Conservation (phyloP, 1,140 invertebrate genomes). For the Caenorhabditis brenneri region DNA sequence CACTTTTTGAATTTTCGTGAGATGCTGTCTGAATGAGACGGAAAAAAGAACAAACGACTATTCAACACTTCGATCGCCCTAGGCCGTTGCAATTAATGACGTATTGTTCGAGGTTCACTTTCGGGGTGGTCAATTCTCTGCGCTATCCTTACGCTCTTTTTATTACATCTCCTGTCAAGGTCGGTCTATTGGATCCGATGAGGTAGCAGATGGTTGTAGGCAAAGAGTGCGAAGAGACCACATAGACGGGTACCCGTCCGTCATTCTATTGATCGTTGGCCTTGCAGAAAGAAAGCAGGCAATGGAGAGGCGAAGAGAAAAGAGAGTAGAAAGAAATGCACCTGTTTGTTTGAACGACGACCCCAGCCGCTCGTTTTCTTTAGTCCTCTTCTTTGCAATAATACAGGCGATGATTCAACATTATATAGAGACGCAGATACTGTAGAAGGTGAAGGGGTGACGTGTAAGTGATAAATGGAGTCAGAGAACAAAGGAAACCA, state of each 20-base stretch:
- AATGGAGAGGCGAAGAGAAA: neutral
- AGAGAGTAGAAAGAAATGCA: constrained; percentile 6
- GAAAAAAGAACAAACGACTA: neutral
- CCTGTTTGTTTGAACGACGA: constrained; percentile 27
- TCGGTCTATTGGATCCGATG: neutral
- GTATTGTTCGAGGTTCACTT: constrained; percentile 22
- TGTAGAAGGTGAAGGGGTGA: neutral
- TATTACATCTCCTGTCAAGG: constrained; percentile 35
- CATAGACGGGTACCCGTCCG: constrained; percentile 9
- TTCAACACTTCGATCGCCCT: neutral
- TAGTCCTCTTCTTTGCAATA: neutral
- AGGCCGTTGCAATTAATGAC: constrained; percentile 16
- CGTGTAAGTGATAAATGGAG: constrained; percentile 34
- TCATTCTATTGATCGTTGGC: constrained; percentile 24
- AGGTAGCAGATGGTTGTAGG: constrained; percentile 24
- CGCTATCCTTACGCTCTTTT: neutral
- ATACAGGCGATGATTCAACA: constrained; percentile 19
- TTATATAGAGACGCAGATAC: neutral
- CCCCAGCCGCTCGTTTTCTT: neutral
- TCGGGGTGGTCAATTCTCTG: constrained; percentile 1
- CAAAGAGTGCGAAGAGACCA: constrained; percentile 9
- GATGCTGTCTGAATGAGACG: neutral
- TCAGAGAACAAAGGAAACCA: neutral
- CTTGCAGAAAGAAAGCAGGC: neutral
- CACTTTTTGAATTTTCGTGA: no score